phyloP scores from a whole-genome alignment of 2,888 invertebrate species.

The Cheilosia scutellata region DNA sequence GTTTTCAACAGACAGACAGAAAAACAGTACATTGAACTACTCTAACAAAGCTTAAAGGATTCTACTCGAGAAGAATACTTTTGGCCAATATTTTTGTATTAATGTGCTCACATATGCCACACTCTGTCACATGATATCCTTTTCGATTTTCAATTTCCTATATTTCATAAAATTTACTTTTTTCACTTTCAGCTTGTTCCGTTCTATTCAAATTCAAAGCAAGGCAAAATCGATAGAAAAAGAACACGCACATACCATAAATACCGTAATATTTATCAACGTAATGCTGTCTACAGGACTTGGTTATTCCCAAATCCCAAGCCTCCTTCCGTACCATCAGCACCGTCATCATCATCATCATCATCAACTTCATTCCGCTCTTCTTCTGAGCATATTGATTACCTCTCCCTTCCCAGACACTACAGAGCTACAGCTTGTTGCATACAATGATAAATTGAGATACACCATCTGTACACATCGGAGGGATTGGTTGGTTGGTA shows the following conservation, averaged over 20 bases:
- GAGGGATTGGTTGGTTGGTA: neutral
- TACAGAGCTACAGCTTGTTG: constrained; percentile 34
- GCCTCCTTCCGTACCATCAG: neutral
- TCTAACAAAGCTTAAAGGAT: too few relatives aligned
- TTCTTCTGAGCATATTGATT: constrained; percentile 29
- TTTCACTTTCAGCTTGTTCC: neutral
- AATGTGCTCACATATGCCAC: neutral
- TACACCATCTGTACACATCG: neutral
- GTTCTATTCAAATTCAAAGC: neutral
- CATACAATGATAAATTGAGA: constrained; percentile 38
- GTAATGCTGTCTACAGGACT: constrained; percentile 19
- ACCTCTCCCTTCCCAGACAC: neutral
- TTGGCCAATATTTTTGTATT: constrained; percentile 5
- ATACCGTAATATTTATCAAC: constrained; percentile 37
- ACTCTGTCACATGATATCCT: constrained; percentile 30
- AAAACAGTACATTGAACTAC: too few relatives aligned
- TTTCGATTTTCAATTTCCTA: constrained; percentile 51
- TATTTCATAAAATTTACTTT: constrained; percentile 6
- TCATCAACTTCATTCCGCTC: constrained; percentile 15
- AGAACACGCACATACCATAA: constrained; percentile 5
- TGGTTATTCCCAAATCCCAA: constrained; percentile 34
- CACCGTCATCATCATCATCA: constrained; percentile 14
- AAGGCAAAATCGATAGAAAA: neutral
- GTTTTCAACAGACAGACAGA: too few relatives aligned
- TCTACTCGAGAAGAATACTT: neutral